Evolutionary conservation across 2,113 vertebrate genomes (phyloP).

Genomic region (Xiphorhynchus elegans): DNA sequence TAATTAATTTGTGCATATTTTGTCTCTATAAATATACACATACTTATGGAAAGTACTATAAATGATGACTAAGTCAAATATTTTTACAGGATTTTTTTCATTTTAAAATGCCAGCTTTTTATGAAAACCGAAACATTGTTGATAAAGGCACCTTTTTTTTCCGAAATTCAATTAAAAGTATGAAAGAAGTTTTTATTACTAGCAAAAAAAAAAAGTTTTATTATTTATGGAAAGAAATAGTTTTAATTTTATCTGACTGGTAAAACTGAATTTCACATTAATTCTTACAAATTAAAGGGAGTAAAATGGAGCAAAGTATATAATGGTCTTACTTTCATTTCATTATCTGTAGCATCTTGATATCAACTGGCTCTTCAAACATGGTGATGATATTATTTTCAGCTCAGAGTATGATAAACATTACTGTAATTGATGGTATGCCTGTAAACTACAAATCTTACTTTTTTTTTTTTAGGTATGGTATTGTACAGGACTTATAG

Average conservation of each 20-base stretch:
- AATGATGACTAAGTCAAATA: neutral
- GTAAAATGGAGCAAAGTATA: neutral
- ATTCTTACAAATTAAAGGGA: neutral
- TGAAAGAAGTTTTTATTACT: neutral
- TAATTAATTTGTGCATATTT: neutral
- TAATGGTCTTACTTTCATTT: neutral
- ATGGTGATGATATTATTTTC: neutral
- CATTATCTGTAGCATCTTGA: neutral
- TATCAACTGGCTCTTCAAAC: neutral
- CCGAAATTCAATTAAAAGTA: neutral
- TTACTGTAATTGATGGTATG: neutral
- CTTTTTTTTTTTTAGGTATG: neutral
- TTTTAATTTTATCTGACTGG: neutral
- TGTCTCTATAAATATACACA: neutral
- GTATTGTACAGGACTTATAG: neutral
- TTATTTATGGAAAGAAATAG: neutral
- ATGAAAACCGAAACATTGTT: neutral
- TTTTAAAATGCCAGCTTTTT: neutral
- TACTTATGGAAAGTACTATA: neutral
- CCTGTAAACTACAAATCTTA: neutral
- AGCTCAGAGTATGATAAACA: neutral
- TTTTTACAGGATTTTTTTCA: neutral
- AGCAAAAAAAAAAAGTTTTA: neutral
- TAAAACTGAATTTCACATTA: neutral
- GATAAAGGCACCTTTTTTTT: neutral